phyloP scores from a whole-genome alignment of 1,140 invertebrate species.

The Psilanteris sp. region DNA sequence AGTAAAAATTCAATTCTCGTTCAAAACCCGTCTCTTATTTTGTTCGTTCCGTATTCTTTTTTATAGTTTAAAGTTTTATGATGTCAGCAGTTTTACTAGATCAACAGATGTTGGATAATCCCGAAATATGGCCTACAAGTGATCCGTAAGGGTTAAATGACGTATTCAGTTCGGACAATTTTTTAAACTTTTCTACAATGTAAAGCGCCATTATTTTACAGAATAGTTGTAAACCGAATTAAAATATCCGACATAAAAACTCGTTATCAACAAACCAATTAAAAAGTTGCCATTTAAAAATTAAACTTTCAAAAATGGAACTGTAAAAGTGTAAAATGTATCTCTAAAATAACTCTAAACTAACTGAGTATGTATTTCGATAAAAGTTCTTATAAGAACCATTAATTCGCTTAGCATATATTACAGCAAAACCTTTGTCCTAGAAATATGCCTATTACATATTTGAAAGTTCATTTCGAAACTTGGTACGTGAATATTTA shows the following conservation, averaged over 20 bases:
- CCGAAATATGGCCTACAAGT: slow-evolving; percentile 29
- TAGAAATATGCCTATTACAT: slow-evolving; percentile 14
- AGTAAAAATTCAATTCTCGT: slow-evolving; percentile 5
- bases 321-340: no score
- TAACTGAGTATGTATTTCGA: no score
- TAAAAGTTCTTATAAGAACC: no score
- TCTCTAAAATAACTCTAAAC: no score
- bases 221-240: no score
- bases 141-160: slow-evolving; percentile 39
- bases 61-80: slow-evolving; percentile 53
- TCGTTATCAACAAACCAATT: no score
- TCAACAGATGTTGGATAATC: slow-evolving; percentile 52
- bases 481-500: slow-evolving; percentile 9
- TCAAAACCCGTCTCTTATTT: slow-evolving; percentile 23
- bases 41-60: slow-evolving; percentile 43
- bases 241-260: no score
- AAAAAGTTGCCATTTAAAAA: no score
- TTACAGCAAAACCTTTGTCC: no score
- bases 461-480: slow-evolving; percentile 6
- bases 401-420: no score
- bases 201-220: slow-evolving; percentile 8
- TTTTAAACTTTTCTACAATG: slow-evolving; percentile 8
- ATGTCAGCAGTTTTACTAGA: slow-evolving; percentile 48
- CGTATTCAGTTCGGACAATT: slow-evolving; percentile 1
- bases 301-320: no score